Evolutionary conservation across 2,113 vertebrate genomes (phyloP).

Genomic region (Ciconia boyciana): DNA sequence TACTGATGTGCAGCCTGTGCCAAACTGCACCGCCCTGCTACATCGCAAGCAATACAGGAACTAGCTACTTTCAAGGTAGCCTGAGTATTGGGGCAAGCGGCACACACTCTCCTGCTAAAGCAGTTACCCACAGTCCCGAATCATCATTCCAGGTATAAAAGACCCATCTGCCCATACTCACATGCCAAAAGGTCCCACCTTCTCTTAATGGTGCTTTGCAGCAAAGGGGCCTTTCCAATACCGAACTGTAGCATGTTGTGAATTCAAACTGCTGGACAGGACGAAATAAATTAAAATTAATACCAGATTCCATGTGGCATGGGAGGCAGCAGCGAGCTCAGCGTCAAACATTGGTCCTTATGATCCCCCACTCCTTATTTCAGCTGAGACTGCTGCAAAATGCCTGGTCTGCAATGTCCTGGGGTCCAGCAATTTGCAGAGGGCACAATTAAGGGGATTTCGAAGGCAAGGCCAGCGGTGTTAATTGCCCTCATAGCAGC

Average conservation of each 20-base stretch:
- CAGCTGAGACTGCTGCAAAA: neutral
- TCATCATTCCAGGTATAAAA: neutral
- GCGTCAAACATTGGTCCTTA: neutral
- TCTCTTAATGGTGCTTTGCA: neutral
- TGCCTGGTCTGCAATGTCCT: neutral
- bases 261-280: neutral
- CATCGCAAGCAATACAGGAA: neutral
- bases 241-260: neutral
- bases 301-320: neutral
- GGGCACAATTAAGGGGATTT: neutral
- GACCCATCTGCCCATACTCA: neutral
- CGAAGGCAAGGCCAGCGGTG: neutral
- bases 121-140: neutral
- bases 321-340: neutral
- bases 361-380: neutral
- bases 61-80: neutral
- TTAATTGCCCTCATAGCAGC: neutral
- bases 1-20: neutral
- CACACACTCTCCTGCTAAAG: neutral
- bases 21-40: fast-evolving
- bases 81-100: no score
- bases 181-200: neutral
- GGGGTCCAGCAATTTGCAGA: neutral
- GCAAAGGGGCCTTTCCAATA: neutral
- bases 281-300: neutral